These are phyloP conservation scores for Achatina immaculata DNA, from an alignment of 1,140 invertebrate species.

Conservation along the genomic window DNA sequence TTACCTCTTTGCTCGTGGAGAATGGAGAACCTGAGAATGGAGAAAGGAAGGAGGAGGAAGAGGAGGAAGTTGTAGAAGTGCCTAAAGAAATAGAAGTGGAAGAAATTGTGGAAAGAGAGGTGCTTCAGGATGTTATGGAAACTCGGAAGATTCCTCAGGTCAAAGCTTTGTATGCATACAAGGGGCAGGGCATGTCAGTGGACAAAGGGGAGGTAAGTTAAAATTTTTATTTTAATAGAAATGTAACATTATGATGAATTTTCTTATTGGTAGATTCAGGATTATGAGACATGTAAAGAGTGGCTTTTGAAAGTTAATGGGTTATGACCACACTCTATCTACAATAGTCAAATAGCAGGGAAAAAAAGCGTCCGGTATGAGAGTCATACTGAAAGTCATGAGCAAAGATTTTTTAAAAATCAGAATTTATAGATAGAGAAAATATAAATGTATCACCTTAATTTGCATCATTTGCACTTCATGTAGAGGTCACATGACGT, in stretches of 20 bases:
- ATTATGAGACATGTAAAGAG: no score
- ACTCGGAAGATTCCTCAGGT: constrained; percentile 91
- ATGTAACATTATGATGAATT: background rate
- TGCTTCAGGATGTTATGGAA: constrained; percentile 86
- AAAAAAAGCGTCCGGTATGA: no score
- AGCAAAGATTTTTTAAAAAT: no score
- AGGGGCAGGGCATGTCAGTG: constrained; percentile 88
- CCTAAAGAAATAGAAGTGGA: constrained; percentile 88
- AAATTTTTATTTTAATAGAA: background rate
- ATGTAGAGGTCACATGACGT: no score
- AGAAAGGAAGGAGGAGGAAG: constrained; percentile 68
- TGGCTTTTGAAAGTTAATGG: no score
- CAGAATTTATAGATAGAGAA: no score
- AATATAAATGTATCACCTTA: no score
- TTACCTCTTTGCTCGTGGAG: constrained; percentile 58
- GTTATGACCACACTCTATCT: no score
- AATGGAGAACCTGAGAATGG: constrained; percentile 52
- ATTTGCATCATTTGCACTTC: no score
- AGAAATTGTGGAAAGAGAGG: constrained; percentile 86
- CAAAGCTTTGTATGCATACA: constrained; percentile 87
- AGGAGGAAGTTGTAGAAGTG: constrained; percentile 77
- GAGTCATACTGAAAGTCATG: no score
- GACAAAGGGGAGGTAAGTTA: constrained; percentile 85
- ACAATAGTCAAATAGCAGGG: no score
- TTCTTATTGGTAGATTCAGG: no score